Conservation (phyloP, 2,797 vertebrate genomes). For the Halcyon chelicuti region DNA sequence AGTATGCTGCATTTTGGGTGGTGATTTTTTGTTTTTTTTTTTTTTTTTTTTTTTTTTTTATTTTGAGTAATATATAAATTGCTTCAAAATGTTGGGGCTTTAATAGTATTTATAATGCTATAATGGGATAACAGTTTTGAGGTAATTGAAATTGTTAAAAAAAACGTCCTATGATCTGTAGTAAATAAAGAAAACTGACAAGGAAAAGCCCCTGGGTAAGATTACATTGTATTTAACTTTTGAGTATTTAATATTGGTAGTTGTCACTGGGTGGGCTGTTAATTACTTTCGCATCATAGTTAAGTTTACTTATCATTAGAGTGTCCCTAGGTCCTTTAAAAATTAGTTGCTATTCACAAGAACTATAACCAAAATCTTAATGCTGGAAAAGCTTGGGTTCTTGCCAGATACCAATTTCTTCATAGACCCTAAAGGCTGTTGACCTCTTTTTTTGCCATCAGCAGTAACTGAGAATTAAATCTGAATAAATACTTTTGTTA, state of each 20-base stretch:
- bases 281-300: neutral
- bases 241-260: neutral
- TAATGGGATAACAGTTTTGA: neutral
- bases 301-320: neutral
- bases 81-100: neutral
- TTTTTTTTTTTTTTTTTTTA: neutral
- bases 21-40: too few relatives aligned
- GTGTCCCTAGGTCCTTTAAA: neutral
- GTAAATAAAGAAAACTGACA: neutral
- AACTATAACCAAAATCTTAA: neutral
- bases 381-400: neutral
- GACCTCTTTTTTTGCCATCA: neutral
- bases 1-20: too few relatives aligned
- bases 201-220: neutral
- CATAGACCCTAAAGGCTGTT: neutral
- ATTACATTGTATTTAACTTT: neutral
- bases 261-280: neutral
- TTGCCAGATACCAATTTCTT: neutral
- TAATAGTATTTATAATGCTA: neutral
- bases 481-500: neutral
- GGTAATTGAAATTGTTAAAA: neutral
- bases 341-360: neutral
- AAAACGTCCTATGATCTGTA: neutral
- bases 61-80: neutral
- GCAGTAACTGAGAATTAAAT: neutral